Conservation (phyloP, 2,113 vertebrate species). For the Tyrannus savana region DNA sequence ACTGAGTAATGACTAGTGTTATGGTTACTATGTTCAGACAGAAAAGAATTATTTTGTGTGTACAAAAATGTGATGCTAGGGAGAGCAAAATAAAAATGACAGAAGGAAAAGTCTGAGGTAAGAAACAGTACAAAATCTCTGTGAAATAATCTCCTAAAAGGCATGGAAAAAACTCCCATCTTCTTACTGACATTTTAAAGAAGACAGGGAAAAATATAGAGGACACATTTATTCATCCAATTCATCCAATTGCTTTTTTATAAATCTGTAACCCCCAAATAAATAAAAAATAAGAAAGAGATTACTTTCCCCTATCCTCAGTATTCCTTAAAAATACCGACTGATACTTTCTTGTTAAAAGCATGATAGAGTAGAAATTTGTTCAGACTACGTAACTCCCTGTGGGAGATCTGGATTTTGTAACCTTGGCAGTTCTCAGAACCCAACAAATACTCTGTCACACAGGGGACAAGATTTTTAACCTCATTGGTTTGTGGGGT, state of each 20-base stretch:
- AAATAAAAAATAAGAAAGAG: background rate
- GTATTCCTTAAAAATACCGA: background rate
- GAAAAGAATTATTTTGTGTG: conserved; percentile 33
- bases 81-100: background rate
- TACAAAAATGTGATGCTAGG: conserved; percentile 14
- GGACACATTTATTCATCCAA: background rate
- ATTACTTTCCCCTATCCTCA: background rate
- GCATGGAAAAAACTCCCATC: background rate
- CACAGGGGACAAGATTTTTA: background rate
- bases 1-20: conserved; percentile 15
- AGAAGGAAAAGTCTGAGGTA: conserved; percentile 3
- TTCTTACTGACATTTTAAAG: background rate
- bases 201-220: background rate
- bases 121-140: conserved; percentile 40
- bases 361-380: background rate
- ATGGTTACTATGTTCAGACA: conserved; percentile 1
- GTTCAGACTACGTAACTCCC: background rate
- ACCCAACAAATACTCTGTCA: background rate
- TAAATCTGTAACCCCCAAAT: background rate
- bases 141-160: conserved; percentile 46
- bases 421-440: background rate
- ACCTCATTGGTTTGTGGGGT: background rate
- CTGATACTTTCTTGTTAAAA: background rate
- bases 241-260: background rate
- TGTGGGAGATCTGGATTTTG: background rate